A percentile compares a stretch with the other conserved stretches of the same genome.
phyloP scores from a whole-genome alignment of 2,888 invertebrate species.

The Acanthosepion esculentum region DNA sequence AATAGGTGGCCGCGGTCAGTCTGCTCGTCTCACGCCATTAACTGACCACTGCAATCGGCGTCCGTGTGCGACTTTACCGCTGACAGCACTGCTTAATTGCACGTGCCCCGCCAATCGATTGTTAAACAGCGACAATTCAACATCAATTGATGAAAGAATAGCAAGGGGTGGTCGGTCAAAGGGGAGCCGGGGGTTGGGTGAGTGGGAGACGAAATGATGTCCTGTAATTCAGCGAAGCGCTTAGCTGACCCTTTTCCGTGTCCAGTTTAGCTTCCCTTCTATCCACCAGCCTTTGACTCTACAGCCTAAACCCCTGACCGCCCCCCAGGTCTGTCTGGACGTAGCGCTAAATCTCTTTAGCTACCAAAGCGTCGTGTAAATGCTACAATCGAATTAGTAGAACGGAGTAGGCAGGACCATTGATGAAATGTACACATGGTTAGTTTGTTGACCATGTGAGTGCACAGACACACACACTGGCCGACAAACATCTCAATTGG shows the following conservation, averaged over 20 bases:
- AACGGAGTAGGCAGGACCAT: not conserved
- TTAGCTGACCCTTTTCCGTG: not conserved
- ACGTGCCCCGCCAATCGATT: not conserved
- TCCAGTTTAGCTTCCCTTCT: not conserved
- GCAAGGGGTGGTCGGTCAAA: not conserved
- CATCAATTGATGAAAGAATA: conserved; percentile 33
- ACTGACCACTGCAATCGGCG: not conserved
- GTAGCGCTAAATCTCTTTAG: not conserved
- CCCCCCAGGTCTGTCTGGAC: not conserved
- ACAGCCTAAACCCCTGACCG: not conserved
- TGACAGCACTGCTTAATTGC: conserved; percentile 22
- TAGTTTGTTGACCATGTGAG: conserved; percentile 18
- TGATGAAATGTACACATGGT: conserved; percentile 33
- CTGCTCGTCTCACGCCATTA: not conserved
- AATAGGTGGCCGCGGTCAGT: not conserved
- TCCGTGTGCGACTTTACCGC: not conserved
- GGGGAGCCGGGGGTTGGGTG: not conserved
- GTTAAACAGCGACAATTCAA: conserved; percentile 33
- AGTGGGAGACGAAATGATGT: not conserved
- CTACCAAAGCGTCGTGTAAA: conserved; percentile 9
- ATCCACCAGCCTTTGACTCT: not conserved
- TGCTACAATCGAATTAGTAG: not conserved
- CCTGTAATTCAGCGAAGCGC: not conserved
- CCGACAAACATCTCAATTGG: conserved; percentile 3
- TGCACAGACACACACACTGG: not conserved